Evolutionary conservation across 2,797 vertebrate genomes (phyloP), one percentile per base, ranked within the genome.

Genomic region (Tadarida brasiliensis): DNA sequence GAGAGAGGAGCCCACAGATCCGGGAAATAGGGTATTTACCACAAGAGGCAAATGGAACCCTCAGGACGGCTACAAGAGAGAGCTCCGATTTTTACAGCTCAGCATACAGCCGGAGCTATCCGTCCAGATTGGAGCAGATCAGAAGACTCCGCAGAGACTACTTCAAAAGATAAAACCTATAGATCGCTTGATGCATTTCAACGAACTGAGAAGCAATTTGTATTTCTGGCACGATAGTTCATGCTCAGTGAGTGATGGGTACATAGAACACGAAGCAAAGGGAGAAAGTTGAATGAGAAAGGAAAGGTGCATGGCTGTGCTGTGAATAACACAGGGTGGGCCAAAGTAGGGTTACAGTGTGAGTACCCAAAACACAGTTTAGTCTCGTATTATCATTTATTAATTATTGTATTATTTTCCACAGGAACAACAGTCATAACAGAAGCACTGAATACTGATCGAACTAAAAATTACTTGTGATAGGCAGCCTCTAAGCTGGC

Each of bases 151-250:
- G 5, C 19, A 51, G 44, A 92, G 71, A 84, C 5, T 22, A 54
- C 54, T 57, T 47, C 44, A 67, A 68, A n/a, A 74, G 16, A 56
- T 56, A 85, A 70, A 86, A 80, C 3, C 0, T 19, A 71, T 3
- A 88, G 67, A 78, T 51, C 20, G 33, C 39, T 67, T 28, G 39
- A 49, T 73, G 44, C 24, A 59, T 59, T 17, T 71, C 78, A 86
- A 59, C 24, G 78, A 24, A 91, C 17, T 65, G n/a, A 89, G 70
- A 91, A 61, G 63, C 68, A 86, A 74, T 81, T 70, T 80, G n/a
- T 88, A 89, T 67, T 78, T 44, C 91, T 86, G 74, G 86, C 61
- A 51, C 54, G 49, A 92, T 2, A 65, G 87, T 77, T 92, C 44
- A 68, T 8, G n/a, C 9, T 47, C 35, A 91, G 47, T 81, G 54